A percentile compares a stretch with the other conserved stretches of the same genome.
phyloP scores from a whole-genome alignment of 2,113 vertebrate genomes.

The Thamnophis sirtalis region DNA sequence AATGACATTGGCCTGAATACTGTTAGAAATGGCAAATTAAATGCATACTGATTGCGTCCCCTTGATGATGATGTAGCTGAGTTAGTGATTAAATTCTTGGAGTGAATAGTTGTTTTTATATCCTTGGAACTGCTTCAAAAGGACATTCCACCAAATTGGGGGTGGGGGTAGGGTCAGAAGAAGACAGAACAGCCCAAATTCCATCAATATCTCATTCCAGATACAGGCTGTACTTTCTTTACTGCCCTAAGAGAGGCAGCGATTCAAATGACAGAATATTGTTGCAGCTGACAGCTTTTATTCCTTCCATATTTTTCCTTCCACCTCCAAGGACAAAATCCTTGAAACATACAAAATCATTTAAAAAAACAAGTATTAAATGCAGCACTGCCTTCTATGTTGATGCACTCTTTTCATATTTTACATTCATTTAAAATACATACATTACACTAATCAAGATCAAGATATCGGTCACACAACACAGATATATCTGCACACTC shows the following conservation, averaged over 20 bases:
- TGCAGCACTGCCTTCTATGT: neutral
- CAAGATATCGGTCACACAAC: neutral
- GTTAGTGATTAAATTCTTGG: constrained; percentile 47
- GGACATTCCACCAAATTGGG: neutral
- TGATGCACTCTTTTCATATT: neutral
- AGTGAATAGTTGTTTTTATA: constrained; percentile 16
- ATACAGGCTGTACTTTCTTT: neutral
- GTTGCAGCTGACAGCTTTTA: neutral
- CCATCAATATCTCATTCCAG: neutral
- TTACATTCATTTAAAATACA: neutral
- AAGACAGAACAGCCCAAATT: neutral
- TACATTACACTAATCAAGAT: neutral
- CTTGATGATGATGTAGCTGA: constrained; percentile 28
- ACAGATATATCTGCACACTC: neutral
- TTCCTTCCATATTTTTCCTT: neutral
- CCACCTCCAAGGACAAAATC: neutral
- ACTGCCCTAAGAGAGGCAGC: neutral
- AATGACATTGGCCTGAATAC: constrained; percentile 46
- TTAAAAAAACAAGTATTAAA: neutral
- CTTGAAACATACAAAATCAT: neutral
- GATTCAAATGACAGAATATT: neutral
- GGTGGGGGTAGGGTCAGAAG: neutral
- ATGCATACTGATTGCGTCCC: neutral
- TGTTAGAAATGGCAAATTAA: constrained; percentile 50
- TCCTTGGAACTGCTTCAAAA: constrained; percentile 46